These are phyloP conservation scores for Stegastes partitus DNA, from an alignment of 2,113 vertebrate genomes.

Conservation along the genomic window DNA sequence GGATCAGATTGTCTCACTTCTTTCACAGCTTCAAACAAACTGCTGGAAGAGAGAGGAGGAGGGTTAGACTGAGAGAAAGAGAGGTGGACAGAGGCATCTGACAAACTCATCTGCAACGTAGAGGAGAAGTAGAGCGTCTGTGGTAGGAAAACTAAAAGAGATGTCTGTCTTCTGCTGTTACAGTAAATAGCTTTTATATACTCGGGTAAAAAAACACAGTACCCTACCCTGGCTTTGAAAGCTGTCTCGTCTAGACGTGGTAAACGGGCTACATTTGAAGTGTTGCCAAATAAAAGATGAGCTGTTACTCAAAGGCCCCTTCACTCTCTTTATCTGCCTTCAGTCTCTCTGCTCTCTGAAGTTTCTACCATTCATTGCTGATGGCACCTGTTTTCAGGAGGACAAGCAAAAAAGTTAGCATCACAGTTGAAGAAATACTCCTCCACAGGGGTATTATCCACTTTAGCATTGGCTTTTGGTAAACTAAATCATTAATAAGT, in stretches of 20 bases:
- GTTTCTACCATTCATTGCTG: constrained; percentile 62
- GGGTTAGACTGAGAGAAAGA: constrained; percentile 47
- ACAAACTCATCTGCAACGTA: constrained; percentile 76
- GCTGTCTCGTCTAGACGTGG: constrained; percentile 78
- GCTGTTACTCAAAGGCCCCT: constrained; percentile 73
- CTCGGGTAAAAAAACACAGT: constrained; percentile 43
- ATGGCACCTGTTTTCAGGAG: constrained; percentile 71
- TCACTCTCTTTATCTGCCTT: constrained; percentile 68
- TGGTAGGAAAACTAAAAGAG: constrained; percentile 79
- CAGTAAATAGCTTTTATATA: constrained; percentile 81
- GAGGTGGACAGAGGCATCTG: constrained; percentile 73
- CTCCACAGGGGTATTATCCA: neutral
- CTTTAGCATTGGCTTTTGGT: constrained; percentile 11
- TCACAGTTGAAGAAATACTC: constrained; percentile 12
- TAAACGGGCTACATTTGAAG: constrained; percentile 78
- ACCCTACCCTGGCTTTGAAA: constrained; percentile 63
- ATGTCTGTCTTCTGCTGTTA: constrained; percentile 76
- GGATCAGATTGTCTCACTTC: constrained; percentile 63
- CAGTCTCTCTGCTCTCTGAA: constrained; percentile 55
- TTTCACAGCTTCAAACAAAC: constrained; percentile 67
- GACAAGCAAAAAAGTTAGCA: constrained; percentile 24
- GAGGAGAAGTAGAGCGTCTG: constrained; percentile 66
- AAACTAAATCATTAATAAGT: constrained; percentile 9
- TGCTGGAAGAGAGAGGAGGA: constrained; percentile 46
- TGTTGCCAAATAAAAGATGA: constrained; percentile 79